These are phyloP conservation scores for Steromphala cineraria DNA, from an alignment of 2,888 invertebrate genomes.

Conservation along the genomic window DNA sequence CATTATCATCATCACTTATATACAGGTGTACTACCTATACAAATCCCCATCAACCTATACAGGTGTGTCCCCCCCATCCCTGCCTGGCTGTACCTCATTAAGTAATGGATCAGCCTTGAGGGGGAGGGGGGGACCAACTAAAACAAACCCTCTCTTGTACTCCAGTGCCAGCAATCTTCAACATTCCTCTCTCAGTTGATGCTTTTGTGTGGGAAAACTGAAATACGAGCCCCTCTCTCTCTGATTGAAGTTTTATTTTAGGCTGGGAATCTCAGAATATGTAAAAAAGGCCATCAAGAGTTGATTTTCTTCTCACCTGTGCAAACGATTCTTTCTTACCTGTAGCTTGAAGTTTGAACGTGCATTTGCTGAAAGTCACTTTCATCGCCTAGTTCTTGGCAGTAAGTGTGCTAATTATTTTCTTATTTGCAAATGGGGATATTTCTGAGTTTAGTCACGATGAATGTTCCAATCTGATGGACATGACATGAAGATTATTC, in stretches of 20 bases:
- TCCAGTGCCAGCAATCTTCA: background rate
- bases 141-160: background rate
- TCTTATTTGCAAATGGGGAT: too few species aligned
- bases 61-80: background rate
- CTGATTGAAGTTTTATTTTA: slow-evolving; percentile 8
- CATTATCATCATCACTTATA: too few species aligned
- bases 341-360: background rate
- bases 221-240: background rate
- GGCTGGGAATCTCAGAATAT: background rate
- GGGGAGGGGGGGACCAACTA: background rate
- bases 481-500: too few species aligned
- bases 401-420: too few species aligned
- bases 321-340: background rate
- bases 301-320: background rate
- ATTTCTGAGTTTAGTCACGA: too few species aligned
- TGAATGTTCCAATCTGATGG: too few species aligned
- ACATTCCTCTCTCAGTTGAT: background rate
- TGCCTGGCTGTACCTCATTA: background rate
- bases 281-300: background rate
- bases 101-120: background rate
- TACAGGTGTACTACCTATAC: too few species aligned
- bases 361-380: too few species aligned
- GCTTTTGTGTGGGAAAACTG: background rate
- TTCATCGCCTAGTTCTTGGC: too few species aligned
- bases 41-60: too few species aligned